Percentiles rank a stretch among this genome's conserved stretches.
These are phyloP conservation scores for Propsilocerus akamusi DNA, from an alignment of 1,140 invertebrate species.

Conservation along the genomic window DNA sequence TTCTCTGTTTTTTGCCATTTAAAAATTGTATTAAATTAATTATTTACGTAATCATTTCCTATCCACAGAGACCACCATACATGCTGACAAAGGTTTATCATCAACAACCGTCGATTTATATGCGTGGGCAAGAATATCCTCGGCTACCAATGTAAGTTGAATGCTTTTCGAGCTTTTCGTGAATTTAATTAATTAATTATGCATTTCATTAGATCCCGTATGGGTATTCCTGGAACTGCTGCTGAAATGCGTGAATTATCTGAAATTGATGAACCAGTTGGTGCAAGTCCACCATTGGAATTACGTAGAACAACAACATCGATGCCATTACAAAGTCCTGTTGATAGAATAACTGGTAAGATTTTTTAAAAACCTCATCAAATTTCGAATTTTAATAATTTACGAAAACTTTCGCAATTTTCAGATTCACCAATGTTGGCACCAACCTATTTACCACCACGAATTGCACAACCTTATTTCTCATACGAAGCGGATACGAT, in stretches of 20 bases:
- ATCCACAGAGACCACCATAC: not conserved
- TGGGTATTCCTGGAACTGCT: not conserved
- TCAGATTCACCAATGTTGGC: slow-evolving; percentile 48
- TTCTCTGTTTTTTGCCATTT: too few species aligned
- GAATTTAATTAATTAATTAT: not conserved
- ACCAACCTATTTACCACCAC: slow-evolving; percentile 46
- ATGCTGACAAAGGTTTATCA: slow-evolving; percentile 2
- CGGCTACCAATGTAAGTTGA: slow-evolving; percentile 24
- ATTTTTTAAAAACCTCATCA: not conserved
- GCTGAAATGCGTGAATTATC: slow-evolving; percentile 6
- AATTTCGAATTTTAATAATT: not conserved
- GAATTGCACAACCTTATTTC: slow-evolving; percentile 48
- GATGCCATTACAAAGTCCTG: slow-evolving; percentile 35
- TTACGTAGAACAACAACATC: slow-evolving; percentile 34
- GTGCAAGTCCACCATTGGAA: slow-evolving; percentile 50
- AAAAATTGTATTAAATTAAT: too few species aligned
- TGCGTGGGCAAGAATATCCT: slow-evolving; percentile 23
- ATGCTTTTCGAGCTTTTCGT: not conserved
- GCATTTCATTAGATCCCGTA: not conserved
- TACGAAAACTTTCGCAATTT: slow-evolving; percentile 5
- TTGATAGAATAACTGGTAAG: slow-evolving; percentile 53
- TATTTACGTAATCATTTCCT: not conserved
- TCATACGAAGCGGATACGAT: slow-evolving; percentile 25
- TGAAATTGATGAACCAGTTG: slow-evolving; percentile 27
- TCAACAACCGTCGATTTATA: slow-evolving; percentile 24